These are phyloP conservation scores for Tubiluchus corallicola DNA, from an alignment of 2,888 invertebrate species.

Conservation along the genomic window DNA sequence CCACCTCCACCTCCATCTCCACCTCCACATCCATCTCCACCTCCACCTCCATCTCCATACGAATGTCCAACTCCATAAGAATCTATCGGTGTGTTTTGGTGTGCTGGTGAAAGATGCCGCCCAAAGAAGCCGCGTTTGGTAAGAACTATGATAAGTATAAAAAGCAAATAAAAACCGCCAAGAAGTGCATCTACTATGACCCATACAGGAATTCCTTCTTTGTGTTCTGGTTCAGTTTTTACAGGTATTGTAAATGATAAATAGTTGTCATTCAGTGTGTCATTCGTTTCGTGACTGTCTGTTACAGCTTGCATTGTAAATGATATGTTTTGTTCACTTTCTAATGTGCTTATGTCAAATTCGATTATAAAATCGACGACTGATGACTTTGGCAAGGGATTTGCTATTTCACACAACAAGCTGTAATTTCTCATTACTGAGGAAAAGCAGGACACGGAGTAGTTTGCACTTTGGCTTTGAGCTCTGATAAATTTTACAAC, in stretches of 20 bases:
- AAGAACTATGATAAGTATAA: conserved; percentile 54
- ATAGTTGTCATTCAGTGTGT: not conserved
- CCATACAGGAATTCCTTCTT: conserved; percentile 60
- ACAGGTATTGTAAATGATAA: too few relatives aligned
- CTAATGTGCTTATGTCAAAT: not conserved
- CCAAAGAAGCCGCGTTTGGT: conserved; percentile 60
- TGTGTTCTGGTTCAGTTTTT: too few relatives aligned
- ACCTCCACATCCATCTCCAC: too few relatives aligned
- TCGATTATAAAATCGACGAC: not conserved
- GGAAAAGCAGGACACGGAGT: not conserved
- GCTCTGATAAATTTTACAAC: not conserved
- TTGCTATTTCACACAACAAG: not conserved
- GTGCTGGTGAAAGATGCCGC: too few relatives aligned
- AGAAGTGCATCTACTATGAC: conserved; percentile 60
- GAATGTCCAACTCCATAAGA: too few relatives aligned
- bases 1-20: too few relatives aligned
- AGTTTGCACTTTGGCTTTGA: not conserved
- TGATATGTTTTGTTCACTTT: too few relatives aligned
- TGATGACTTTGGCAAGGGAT: not conserved
- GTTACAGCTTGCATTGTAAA: not conserved
- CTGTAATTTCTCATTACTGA: not conserved
- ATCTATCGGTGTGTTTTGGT: too few relatives aligned
- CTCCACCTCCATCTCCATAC: too few relatives aligned
- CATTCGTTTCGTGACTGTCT: not conserved
- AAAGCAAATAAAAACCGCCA: conserved; percentile 60